These are phyloP conservation scores for Berghia stephanieae DNA, from an alignment of 1,140 invertebrate genomes.

Conservation along the genomic window DNA sequence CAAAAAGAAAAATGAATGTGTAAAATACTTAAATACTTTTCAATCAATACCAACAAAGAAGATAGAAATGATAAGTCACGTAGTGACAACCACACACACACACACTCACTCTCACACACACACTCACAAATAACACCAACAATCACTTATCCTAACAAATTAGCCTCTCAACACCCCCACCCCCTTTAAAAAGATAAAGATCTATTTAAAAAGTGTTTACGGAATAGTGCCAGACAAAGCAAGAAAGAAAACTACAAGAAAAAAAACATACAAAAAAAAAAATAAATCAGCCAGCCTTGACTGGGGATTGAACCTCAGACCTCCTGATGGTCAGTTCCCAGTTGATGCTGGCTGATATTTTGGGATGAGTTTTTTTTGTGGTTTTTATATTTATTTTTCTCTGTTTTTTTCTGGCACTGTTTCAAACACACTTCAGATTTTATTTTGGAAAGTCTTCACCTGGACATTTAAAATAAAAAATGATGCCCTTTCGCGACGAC, in stretches of 20 bases:
- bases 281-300: background rate
- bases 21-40: too few relatives aligned
- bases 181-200: background rate
- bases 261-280: background rate
- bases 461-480: background rate
- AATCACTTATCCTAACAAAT: background rate
- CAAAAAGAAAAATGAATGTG: too few relatives aligned
- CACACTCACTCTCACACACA: background rate
- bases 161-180: background rate
- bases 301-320: too few relatives aligned
- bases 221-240: background rate
- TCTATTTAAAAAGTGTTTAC: background rate
- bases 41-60: background rate
- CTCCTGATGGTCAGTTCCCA: too few relatives aligned
- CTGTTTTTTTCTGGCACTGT: too few relatives aligned
- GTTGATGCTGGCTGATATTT: too few relatives aligned
- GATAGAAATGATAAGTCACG: background rate
- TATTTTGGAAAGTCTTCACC: background rate
- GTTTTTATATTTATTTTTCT: background rate
- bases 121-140: background rate
- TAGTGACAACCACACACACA: background rate
- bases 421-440: background rate
- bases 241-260: background rate
- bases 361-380: background rate
- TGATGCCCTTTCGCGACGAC: too few relatives aligned